Base-by-base conservation (phyloP, 2,888 invertebrate species). In the Callyntrura guangdongensis region DNA sequence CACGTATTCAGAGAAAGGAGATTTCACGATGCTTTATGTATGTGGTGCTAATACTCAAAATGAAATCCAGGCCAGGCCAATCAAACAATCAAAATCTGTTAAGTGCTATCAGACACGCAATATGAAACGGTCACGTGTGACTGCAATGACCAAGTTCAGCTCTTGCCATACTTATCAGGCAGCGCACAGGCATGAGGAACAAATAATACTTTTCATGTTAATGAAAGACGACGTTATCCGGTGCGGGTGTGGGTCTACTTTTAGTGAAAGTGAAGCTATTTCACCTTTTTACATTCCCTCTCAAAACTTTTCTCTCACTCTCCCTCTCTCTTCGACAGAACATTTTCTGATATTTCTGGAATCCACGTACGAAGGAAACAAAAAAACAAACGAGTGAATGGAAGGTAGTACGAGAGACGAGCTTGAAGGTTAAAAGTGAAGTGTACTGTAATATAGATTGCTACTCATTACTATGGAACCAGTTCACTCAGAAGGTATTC, bases 81-180 rank as follows among this genome's bases (percentile, higher is more conserved):
- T 86, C 86, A 77, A 79, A 27, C 20, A 86, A 61, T 86, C 84
- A 69, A 27, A 64, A 17, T 86, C 22, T 86, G 22, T 11, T 25
- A 86, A 86, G 86, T 64, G 79, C 47, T 77, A 64, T 79, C 45
- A 14, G 61, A 49, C 86, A 86, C 49, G 86, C 86, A 86, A 86
- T 86, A 59, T 49, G 22, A 49, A 79, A 22, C 53, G 79, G 79
- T 59, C 79, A 59, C 56, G 79, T 36, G 79, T 59, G 56, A 79
- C 17, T 59, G 56, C 56, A 47, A 47, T 47, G 47, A 20, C 47
- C 72, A 72, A 72, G 72, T 72, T 47, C 47, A 72, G 5, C 4
- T 27, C 6, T 9, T 45, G 22, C 22, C 20, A 11, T 49, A 20
- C 20, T 64, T 64, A 77, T 25, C 53, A 22, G 14, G 53, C 72